A percentile compares a stretch with the other conserved stretches of the same genome.
Evolutionary conservation across 2,113 vertebrate species (phyloP).

Genomic region (Copsychus sechellarum): DNA sequence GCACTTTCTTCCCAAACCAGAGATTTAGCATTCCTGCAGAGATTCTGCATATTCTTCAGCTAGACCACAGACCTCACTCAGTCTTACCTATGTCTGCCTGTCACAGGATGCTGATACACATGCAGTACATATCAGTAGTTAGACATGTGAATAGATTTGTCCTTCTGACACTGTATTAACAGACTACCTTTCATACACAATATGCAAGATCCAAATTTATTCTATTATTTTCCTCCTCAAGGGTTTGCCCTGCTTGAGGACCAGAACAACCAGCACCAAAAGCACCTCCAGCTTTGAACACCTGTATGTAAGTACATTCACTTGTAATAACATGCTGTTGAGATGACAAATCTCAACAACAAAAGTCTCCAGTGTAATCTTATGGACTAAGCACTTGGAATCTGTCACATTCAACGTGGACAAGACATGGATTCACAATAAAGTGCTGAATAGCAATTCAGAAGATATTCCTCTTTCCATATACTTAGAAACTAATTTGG

Average conservation of each 20-base stretch:
- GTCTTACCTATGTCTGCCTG: neutral
- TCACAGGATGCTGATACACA: neutral
- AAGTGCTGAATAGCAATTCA: neutral
- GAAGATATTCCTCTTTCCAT: neutral
- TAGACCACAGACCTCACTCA: neutral
- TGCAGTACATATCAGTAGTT: neutral
- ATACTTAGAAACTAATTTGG: neutral
- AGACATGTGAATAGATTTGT: neutral
- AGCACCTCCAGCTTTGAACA: neutral
- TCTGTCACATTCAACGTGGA: neutral
- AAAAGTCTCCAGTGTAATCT: neutral
- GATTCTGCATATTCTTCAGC: neutral
- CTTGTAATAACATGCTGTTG: neutral
- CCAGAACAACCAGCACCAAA: neutral
- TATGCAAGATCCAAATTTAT: neutral
- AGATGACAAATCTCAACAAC: neutral
- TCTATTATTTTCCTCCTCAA: neutral
- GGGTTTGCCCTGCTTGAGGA: neutral
- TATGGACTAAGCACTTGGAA: neutral
- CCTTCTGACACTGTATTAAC: neutral
- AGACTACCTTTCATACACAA: neutral
- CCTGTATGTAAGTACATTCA: accelerated
- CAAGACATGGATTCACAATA: neutral
- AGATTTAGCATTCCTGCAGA: neutral
- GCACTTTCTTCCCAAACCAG: neutral